Evolutionary conservation across 1,140 invertebrate species (phyloP), one percentile per base, ranked within the genome.

Genomic region (Ceratosolen solmsi): DNA sequence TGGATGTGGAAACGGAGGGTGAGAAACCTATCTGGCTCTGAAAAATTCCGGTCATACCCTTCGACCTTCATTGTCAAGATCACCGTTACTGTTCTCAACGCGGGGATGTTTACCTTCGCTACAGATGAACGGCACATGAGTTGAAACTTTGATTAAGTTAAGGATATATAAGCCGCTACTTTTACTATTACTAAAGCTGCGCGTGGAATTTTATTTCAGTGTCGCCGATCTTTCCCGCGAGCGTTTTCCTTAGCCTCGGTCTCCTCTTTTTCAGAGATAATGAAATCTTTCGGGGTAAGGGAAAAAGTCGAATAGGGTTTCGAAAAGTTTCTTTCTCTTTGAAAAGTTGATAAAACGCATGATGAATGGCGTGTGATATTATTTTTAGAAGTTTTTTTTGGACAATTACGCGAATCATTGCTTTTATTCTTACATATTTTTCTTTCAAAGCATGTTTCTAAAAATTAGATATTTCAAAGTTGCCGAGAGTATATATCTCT

Each of bases 141-240:
- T n/a, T n/a, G n/a, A n/a, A n/a, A 63, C 60, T 63, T 63, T 63
- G 60, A 63, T 63, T 63, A 33, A 63, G 60, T 63, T 63, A 63
- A 30, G 60, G 13, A 46, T 46, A 13, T 46, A 46, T 46, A 46
- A 7, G 13, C 60, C 17, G 13, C 60, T 20, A 15, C 60, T 20
- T 33, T 3, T 63, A 17, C 13, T 63, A 63, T 63, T 63, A 46
- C 5, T n/a, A 63, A 33, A 63, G 60, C 27, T 33, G 60, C 30
- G 60, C 27, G 30, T 63, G 30, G 60, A 63, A 63, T 63, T 63
- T 63, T 33, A 13, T 63, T 63, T 27, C 27, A 27, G 25, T 63
- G 60, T 63, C 60, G 30, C 27, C 33, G 30, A 63, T 63, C 60
- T 63, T 63, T 63, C 13, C 60, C 60, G 30, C 13, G 60, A 63